Evolutionary conservation across 2,113 vertebrate species (phyloP).

Genomic region (Corythornis cristatus): DNA sequence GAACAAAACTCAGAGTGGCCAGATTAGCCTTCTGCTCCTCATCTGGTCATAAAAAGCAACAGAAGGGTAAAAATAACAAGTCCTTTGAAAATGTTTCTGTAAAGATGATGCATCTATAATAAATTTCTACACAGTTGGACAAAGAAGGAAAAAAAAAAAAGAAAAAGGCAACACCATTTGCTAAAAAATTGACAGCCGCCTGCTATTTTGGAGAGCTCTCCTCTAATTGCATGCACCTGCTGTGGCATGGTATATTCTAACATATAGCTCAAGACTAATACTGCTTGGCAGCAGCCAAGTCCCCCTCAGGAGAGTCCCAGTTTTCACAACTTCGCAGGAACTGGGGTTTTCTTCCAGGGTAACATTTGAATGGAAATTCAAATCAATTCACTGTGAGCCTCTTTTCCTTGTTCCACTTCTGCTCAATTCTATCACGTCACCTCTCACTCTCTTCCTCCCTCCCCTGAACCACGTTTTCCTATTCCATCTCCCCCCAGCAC

Average conservation of each 20-base stretch:
- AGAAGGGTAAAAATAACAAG: conserved; percentile 40
- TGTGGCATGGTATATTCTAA: conserved; percentile 11
- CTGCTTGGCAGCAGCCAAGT: neutral
- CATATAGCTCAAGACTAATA: neutral
- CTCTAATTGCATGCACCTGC: conserved; percentile 8
- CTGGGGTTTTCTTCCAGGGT: neutral
- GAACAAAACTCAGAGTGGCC: neutral
- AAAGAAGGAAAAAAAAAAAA: conserved; percentile 1
- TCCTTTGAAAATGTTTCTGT: conserved; percentile 6
- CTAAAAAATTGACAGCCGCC: conserved; percentile 36
- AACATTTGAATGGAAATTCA: neutral
- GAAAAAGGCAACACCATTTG: conserved; percentile 13
- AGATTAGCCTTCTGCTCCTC: neutral
- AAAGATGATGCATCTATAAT: conserved; percentile 39
- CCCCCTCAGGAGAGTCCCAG: neutral
- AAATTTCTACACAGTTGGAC: conserved; percentile 31
- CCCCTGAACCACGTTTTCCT: neutral
- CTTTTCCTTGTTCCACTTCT: neutral
- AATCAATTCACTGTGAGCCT: neutral
- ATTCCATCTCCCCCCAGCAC: neutral
- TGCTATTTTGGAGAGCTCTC: conserved; percentile 39
- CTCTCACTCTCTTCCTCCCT: neutral
- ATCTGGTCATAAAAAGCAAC: conserved; percentile 15
- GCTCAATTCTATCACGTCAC: neutral
- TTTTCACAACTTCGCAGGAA: conserved; percentile 1